These are phyloP conservation scores for Sinhomidia bicolor DNA, from an alignment of 2,888 invertebrate genomes.

Conservation along the genomic window DNA sequence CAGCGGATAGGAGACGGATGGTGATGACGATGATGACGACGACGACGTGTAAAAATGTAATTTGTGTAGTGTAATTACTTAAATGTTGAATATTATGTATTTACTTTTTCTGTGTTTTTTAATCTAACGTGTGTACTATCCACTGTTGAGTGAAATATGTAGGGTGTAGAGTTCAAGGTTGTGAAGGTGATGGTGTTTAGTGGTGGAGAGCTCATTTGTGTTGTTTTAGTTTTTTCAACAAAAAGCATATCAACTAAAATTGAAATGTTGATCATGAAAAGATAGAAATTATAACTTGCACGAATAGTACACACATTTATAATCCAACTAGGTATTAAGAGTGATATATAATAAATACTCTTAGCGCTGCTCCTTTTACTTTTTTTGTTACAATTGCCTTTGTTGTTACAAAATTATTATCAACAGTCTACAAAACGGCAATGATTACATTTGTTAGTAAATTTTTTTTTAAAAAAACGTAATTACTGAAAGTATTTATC, in stretches of 20 bases:
- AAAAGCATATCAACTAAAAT: background rate
- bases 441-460: conserved; percentile 40
- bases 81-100: conserved; percentile 17
- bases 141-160: too few species aligned
- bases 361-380: too few species aligned
- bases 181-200: conserved; percentile 10
- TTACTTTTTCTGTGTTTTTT: conserved; percentile 35
- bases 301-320: background rate
- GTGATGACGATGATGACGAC: conserved; percentile 56
- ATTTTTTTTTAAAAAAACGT: background rate
- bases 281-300: background rate
- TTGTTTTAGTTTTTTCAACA: background rate
- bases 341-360: background rate
- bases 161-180: conserved; percentile 25
- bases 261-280: conserved; percentile 4
- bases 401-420: conserved; percentile 61
- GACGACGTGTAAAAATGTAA: conserved; percentile 69
- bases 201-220: conserved; percentile 8
- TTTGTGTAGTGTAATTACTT: conserved; percentile 23
- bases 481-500: background rate
- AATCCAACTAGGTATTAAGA: background rate
- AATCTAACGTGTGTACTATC: too few species aligned
- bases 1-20: background rate
- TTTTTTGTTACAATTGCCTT: conserved; percentile 67
- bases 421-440: conserved; percentile 26